Evolutionary conservation across 2,888 invertebrate species (phyloP).

Genomic region (Drosophila buzzatii): DNA sequence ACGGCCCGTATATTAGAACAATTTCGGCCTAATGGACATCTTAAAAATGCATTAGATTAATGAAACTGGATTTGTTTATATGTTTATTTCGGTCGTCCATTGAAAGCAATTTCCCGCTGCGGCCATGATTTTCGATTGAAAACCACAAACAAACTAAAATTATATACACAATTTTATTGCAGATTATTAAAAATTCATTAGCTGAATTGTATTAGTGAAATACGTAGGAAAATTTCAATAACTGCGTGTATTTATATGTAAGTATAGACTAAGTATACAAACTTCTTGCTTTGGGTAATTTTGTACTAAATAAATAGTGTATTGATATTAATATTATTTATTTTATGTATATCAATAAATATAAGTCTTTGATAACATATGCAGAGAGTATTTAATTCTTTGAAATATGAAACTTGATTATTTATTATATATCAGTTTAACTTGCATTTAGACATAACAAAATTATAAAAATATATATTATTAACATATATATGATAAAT

Average conservation of each 20-base stretch:
- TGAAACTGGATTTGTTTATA: constrained; percentile 59
- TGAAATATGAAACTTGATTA: no score
- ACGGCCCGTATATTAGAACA: constrained; percentile 55
- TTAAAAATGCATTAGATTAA: constrained; percentile 68
- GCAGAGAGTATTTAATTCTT: no score
- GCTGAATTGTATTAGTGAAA: background rate
- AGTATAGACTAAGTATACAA: background rate
- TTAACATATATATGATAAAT: no score
- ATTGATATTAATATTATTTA: no score
- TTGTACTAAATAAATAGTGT: no score
- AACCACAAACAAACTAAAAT: constrained; percentile 3
- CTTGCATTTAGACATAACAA: no score
- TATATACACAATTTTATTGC: background rate
- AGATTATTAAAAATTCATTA: constrained; percentile 1
- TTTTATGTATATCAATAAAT: no score
- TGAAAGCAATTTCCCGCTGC: background rate
- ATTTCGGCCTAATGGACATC: constrained; percentile 55
- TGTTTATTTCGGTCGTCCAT: background rate
- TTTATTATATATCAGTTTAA: no score
- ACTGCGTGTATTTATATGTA: background rate
- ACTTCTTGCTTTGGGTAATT: no score
- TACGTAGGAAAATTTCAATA: background rate
- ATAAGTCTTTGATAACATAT: no score
- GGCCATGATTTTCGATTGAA: constrained; percentile 14
- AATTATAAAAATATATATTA: no score